A percentile compares a stretch with the other conserved stretches of the same genome.
Evolutionary conservation across 2,797 vertebrate genomes (phyloP).

Genomic region (Danio albolineatus): DNA sequence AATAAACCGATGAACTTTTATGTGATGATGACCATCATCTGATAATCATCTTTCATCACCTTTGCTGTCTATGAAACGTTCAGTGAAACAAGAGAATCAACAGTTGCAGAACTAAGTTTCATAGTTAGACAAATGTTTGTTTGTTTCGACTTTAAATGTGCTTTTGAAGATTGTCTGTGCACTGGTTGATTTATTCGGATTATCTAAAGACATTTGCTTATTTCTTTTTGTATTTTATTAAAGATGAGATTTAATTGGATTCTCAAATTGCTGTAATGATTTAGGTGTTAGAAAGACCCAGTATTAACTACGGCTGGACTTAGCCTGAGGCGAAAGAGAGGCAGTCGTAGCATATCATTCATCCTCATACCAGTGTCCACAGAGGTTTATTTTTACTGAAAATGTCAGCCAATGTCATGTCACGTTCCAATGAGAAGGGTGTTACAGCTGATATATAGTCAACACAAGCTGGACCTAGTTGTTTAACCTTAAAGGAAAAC

Average conservation of each 20-base stretch:
- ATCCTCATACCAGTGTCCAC: slow-evolving; percentile 71
- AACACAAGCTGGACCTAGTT: slow-evolving; percentile 12
- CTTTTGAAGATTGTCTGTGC: too few species aligned
- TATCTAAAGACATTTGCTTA: neutral
- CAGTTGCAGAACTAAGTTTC: too few species aligned
- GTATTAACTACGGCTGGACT: slow-evolving; percentile 7
- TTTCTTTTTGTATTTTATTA: neutral
- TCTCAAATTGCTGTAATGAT: neutral
- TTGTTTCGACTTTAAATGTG: too few species aligned
- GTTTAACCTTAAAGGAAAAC: neutral
- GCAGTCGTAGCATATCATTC: slow-evolving; percentile 58
- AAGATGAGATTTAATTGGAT: neutral
- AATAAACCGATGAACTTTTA: too few species aligned
- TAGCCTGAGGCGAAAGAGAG: slow-evolving; percentile 18
- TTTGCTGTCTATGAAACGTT: too few species aligned
- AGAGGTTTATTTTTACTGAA: slow-evolving; percentile 80
- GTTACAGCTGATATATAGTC: slow-evolving; percentile 7
- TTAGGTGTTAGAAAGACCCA: slow-evolving; percentile 19
- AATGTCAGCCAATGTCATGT: slow-evolving; percentile 68
- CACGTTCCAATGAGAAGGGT: slow-evolving; percentile 49
- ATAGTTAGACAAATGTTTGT: too few species aligned
- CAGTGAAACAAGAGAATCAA: too few species aligned
- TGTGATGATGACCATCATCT: too few species aligned
- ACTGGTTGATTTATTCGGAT: too few species aligned
- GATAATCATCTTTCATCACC: too few species aligned